These are phyloP conservation scores for Tinamus major DNA, from an alignment of 2,797 vertebrate species.

Conservation along the genomic window DNA sequence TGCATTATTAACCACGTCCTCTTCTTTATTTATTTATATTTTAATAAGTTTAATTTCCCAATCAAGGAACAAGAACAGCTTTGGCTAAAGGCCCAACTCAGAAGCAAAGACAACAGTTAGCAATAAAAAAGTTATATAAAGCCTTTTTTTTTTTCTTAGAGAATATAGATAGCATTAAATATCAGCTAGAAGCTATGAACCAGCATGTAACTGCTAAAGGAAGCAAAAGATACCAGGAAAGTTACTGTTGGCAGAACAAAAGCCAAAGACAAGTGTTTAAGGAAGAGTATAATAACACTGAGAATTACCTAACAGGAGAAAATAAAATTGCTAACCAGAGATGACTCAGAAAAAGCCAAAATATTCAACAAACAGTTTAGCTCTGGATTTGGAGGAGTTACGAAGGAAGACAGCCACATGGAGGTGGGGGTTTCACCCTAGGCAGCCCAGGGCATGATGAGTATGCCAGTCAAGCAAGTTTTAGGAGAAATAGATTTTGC, in stretches of 20 bases:
- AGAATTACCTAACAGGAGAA: not conserved
- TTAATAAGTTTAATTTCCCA: conserved; percentile 65
- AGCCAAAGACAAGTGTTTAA: conserved; percentile 4
- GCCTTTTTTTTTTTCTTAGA: not conserved
- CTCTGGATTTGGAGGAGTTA: not conserved
- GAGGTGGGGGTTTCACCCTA: not conserved
- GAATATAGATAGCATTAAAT: not conserved
- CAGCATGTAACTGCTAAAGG: conserved; percentile 26
- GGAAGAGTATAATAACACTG: not conserved
- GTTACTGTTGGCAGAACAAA: not conserved
- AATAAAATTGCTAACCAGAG: conserved; percentile 2
- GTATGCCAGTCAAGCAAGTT: not conserved
- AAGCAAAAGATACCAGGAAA: conserved; percentile 1
- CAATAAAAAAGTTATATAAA: not conserved
- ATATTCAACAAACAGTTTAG: not conserved
- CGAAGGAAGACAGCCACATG: not conserved
- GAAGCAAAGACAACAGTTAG: not conserved
- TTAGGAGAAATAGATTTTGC: not conserved
- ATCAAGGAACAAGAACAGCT: conserved; percentile 33
- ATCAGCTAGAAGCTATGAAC: conserved; percentile 14
- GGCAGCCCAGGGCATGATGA: not conserved
- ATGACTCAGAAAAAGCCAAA: not conserved
- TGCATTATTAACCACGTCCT: conserved; percentile 57
- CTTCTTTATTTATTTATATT: conserved; percentile 63
- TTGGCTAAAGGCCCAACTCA: conserved; percentile 1